Conservation (phyloP, 1,140 invertebrate genomes). For the Chlorops oryzae region DNA sequence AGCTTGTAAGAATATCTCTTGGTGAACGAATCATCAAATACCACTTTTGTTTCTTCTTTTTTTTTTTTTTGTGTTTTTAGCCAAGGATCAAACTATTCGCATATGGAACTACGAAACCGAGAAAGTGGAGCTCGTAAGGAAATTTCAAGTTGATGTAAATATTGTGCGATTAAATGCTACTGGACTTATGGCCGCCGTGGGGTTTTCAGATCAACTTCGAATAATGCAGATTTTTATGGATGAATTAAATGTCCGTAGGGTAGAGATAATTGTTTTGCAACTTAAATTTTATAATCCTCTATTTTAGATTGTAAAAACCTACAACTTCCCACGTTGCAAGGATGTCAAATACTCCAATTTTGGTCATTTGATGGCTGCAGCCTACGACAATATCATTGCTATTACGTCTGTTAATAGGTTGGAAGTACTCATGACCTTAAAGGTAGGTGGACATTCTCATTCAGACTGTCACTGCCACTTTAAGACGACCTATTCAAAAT, state of each 20-base stretch:
- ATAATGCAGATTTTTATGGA: conserved; percentile 82
- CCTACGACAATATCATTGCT: conserved; percentile 38
- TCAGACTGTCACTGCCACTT: too few relatives aligned
- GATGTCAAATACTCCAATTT: conserved; percentile 40
- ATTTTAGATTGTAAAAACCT: conserved; percentile 40
- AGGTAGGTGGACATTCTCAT: conserved; percentile 14
- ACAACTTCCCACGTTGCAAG: conserved; percentile 43
- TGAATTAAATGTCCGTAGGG: conserved; percentile 64
- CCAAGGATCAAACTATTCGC: conserved; percentile 69
- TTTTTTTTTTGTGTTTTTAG: conserved; percentile 15
- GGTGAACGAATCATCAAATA: neutral
- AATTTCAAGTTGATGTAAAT: conserved; percentile 75
- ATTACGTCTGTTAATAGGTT: conserved; percentile 43
- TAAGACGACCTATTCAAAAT: too few relatives aligned
- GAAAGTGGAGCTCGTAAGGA: conserved; percentile 69
- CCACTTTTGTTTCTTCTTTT: neutral
- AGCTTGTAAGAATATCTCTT: too few relatives aligned
- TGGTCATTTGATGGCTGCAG: conserved; percentile 43
- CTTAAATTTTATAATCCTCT: neutral
- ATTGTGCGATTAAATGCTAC: conserved; percentile 73
- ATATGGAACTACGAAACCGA: conserved; percentile 86
- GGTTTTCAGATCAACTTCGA: conserved; percentile 84
- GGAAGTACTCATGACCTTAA: conserved; percentile 33
- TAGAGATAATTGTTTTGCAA: neutral
- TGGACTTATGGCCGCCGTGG: conserved; percentile 78